These are phyloP conservation scores for Lagodon rhomboides DNA, from an alignment of 2,797 vertebrate genomes.

Conservation along the genomic window DNA sequence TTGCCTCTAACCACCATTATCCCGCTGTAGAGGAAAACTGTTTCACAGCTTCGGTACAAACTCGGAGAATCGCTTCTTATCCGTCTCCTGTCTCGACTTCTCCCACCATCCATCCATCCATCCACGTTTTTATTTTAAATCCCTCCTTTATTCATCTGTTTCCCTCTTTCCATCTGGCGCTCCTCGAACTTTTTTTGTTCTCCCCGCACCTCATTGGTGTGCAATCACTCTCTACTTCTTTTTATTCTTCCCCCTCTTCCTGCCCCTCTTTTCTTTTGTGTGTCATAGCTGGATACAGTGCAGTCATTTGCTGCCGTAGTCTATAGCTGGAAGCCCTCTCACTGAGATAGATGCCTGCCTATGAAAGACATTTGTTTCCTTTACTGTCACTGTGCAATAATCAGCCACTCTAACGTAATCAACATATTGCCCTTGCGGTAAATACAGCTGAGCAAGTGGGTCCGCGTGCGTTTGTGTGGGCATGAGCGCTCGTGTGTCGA, in stretches of 20 bases:
- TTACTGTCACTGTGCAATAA: slow-evolving; percentile 86
- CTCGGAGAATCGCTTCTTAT: slow-evolving; percentile 54
- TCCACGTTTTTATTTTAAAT: slow-evolving; percentile 56
- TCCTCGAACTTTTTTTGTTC: slow-evolving; percentile 70
- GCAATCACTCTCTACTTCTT: slow-evolving; percentile 59
- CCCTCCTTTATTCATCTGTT: slow-evolving; percentile 69
- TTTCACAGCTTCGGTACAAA: slow-evolving; percentile 65
- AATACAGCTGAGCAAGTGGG: slow-evolving; percentile 87
- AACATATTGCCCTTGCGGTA: slow-evolving; percentile 86
- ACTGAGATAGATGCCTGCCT: slow-evolving; percentile 81
- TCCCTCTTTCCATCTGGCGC: slow-evolving; percentile 71
- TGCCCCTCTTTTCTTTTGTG: slow-evolving; percentile 68
- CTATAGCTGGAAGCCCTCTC: slow-evolving; percentile 79
- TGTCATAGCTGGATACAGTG: slow-evolving; percentile 69
- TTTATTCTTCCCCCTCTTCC: slow-evolving; percentile 59
- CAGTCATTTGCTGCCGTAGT: slow-evolving; percentile 76
- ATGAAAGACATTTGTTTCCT: slow-evolving; percentile 86
- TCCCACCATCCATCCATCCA: slow-evolving; percentile 41
- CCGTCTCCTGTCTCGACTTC: slow-evolving; percentile 49
- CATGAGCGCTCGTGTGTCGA: slow-evolving; percentile 40
- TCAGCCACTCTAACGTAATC: slow-evolving; percentile 87
- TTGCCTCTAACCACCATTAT: slow-evolving; percentile 74
- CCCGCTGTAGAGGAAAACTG: slow-evolving; percentile 46
- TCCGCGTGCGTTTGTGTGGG: slow-evolving; percentile 67
- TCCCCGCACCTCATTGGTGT: slow-evolving; percentile 62